Conservation (phyloP, 2,888 invertebrate genomes). For the Sinodicranocentrus sp. region DNA sequence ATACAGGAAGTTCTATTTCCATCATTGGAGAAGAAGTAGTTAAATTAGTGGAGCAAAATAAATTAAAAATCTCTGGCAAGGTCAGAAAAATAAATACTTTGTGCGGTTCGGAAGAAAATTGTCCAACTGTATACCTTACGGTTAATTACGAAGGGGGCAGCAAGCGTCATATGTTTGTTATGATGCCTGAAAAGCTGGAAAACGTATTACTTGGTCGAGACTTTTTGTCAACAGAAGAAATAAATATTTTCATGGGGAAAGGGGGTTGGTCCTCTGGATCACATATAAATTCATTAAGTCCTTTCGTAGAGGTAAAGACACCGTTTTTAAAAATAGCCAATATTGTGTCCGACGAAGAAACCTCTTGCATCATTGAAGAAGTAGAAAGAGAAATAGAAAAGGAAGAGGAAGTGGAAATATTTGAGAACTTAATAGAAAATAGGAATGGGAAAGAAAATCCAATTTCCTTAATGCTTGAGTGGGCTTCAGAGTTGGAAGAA, state of each 20-base stretch:
- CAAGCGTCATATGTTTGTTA: slow-evolving; percentile 1
- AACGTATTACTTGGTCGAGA: slow-evolving; percentile 20
- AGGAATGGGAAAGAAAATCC: not conserved
- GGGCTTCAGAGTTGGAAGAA: slow-evolving; percentile 3
- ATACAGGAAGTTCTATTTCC: slow-evolving; percentile 13
- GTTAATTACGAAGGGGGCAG: not conserved
- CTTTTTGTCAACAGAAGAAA: not conserved
- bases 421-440: not conserved
- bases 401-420: no score
- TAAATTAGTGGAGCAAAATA: not conserved
- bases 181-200: not conserved
- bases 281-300: no score
- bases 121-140: not conserved
- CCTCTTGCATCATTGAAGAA: no score
- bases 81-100: not conserved
- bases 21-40: slow-evolving; percentile 5
- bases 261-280: not conserved
- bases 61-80: not conserved
- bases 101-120: not conserved
- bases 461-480: no score
- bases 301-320: no score
- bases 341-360: no score
- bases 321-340: no score
- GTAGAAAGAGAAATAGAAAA: no score
- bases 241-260: slow-evolving; percentile 3